These are phyloP conservation scores for Drosophila paulistorum DNA, from an alignment of 1,140 invertebrate species.

Conservation along the genomic window DNA sequence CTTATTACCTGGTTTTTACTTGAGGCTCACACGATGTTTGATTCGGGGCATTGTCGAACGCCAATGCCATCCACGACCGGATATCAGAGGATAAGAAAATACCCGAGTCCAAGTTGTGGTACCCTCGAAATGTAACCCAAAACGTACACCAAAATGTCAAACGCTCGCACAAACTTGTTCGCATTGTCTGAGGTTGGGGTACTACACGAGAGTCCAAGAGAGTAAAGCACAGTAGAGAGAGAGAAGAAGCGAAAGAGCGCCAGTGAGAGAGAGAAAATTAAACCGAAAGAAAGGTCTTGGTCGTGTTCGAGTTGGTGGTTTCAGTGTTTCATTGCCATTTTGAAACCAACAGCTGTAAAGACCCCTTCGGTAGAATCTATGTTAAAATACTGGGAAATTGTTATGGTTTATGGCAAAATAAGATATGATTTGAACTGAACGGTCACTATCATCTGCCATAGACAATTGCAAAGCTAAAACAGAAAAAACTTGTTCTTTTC, in stretches of 20 bases:
- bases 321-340: slow-evolving; percentile 58
- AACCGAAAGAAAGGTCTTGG: slow-evolving; percentile 34
- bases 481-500: no score
- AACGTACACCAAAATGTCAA: slow-evolving; percentile 25
- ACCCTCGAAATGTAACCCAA: slow-evolving; percentile 21
- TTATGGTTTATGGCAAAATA: neutral
- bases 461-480: no score
- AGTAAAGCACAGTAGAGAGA: neutral
- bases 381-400: slow-evolving; percentile 58
- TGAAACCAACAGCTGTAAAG: neutral
- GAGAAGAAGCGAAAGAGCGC: neutral
- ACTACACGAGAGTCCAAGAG: slow-evolving; percentile 6
- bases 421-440: neutral
- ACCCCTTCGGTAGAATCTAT: slow-evolving; percentile 16
- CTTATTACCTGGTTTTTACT: slow-evolving; percentile 80
- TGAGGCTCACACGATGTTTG: slow-evolving; percentile 29
- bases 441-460: neutral
- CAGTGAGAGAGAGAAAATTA: neutral
- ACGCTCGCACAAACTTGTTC: slow-evolving; percentile 63
- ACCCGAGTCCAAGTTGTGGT: slow-evolving; percentile 49
- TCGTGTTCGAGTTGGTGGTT: slow-evolving; percentile 19
- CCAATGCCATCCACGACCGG: slow-evolving; percentile 52
- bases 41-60: slow-evolving; percentile 10
- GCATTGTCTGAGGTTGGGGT: slow-evolving; percentile 66
- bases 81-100: slow-evolving; percentile 61